phyloP scores from a whole-genome alignment of 2,113 vertebrate genomes.

The Notiomystis cincta region DNA sequence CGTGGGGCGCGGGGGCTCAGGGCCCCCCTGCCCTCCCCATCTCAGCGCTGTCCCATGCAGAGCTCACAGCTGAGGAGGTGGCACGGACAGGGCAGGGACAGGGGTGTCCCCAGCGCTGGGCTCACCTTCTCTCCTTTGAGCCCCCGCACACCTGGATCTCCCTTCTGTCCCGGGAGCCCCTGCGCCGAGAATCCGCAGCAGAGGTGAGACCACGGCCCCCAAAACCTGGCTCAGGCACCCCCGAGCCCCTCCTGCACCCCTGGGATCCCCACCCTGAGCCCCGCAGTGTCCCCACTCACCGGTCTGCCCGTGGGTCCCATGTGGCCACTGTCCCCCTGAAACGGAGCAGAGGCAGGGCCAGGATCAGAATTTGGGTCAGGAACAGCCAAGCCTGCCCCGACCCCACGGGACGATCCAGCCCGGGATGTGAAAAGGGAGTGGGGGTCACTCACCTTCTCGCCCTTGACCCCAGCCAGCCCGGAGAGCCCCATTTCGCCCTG shows the following conservation, averaged over 20 bases:
- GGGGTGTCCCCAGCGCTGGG: rapidly evolving
- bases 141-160: slow-evolving; percentile 74
- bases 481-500: slow-evolving; percentile 48
- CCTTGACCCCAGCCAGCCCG: slow-evolving; percentile 56
- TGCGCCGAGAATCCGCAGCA: neutral
- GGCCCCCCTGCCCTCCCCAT: neutral
- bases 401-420: neutral
- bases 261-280: neutral
- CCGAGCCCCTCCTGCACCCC: neutral
- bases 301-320: slow-evolving; percentile 76
- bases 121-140: slow-evolving; percentile 81
- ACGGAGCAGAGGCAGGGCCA: neutral
- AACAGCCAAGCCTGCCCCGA: neutral
- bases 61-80: neutral
- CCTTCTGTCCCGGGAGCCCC: slow-evolving; percentile 75
- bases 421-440: rapidly evolving
- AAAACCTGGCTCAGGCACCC: rapidly evolving
- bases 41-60: neutral
- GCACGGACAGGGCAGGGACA: neutral
- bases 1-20: rapidly evolving
- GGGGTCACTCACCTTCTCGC: slow-evolving; percentile 70
- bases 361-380: neutral
- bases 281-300: slow-evolving; percentile 66
- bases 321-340: slow-evolving; percentile 78
- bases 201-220: neutral